Base-by-base conservation (phyloP, 2,113 vertebrate species). In the Apteryx mantelli region DNA sequence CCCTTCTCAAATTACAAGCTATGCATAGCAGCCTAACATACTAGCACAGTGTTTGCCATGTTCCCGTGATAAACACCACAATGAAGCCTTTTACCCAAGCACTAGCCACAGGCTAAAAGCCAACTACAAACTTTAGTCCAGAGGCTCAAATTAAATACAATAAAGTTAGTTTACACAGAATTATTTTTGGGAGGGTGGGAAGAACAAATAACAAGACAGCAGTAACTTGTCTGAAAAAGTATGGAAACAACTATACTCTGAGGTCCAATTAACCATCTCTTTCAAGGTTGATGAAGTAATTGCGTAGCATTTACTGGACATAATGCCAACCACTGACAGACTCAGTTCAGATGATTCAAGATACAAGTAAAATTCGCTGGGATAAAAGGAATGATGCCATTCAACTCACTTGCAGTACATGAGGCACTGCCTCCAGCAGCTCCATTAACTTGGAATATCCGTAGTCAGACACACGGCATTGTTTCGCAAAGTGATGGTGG, bases 401-500 rank as follows among this genome's bases (percentile, higher is more conserved):
- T 2, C 17, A 83, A 90, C 96, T 96, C 77, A 99, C 99, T 98
- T 99, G 99, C 42, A 99, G 96, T 4, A 99, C 99, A 18, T 99
- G 99, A 58, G 99, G 99, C 75, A 99, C 99, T 1, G 99, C 99
- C 98, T 99, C 99, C 34, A 99, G 97, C 21, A 99, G 98, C 95
- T 99, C 99, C 97, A 99, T 98, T 84, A 99, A 91, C 92, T 99
- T 99, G 34, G 99, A 98, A 95, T 99, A 99, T 9, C 99, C 99
- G 1, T 99, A 99, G 98, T 99, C 99, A 6, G 99, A 99, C 61
- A 99, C 99, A 0, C 99, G 98, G 94, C 99, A 99, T 18, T 99
- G 99, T 96, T 99, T 99, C 53, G 99, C 99, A 80, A 99, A 99
- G 96, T 99, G 99, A 89, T 99, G 99, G 70, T 99, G 99, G 95